A percentile compares a stretch with the other conserved stretches of the same genome.
phyloP scores from a whole-genome alignment of 2,113 vertebrate species.

The Mohoua ochrocephala region DNA sequence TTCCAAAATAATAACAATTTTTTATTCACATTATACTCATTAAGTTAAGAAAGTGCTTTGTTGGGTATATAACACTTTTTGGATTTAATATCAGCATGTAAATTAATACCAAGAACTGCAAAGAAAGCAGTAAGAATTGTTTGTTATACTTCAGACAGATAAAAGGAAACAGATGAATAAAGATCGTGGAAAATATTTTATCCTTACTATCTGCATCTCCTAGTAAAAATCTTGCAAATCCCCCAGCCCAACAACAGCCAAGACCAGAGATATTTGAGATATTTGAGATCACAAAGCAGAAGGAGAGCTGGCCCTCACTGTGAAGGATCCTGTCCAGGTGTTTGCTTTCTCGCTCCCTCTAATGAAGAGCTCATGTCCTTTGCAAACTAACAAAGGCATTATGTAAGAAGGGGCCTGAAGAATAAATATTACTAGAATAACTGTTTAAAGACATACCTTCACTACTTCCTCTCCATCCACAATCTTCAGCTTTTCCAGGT shows the following conservation, averaged over 20 bases:
- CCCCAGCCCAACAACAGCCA: not conserved
- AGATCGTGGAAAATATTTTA: not conserved
- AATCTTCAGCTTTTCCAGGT: slow-evolving; percentile 91
- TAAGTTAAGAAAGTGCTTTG: not conserved
- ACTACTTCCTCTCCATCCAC: slow-evolving; percentile 98
- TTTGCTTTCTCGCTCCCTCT: not conserved
- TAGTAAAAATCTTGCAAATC: not conserved
- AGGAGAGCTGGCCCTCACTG: not conserved
- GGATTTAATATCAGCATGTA: not conserved
- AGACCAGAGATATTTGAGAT: not conserved
- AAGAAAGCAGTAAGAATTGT: not conserved
- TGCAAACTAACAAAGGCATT: not conserved
- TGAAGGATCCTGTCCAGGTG: not conserved
- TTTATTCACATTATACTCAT: not conserved
- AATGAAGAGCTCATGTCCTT: not conserved
- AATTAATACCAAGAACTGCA: not conserved
- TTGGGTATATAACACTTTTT: rapidly evolving
- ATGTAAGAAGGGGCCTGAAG: not conserved
- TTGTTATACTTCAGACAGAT: not conserved
- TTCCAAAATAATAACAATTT: not conserved
- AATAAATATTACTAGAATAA: not conserved
- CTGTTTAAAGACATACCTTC: slow-evolving; percentile 75
- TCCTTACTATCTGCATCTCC: not conserved
- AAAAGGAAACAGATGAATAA: not conserved
- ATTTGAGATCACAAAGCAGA: not conserved